A percentile compares a stretch with the other conserved stretches of the same genome.
phyloP scores from a whole-genome alignment of 2,888 invertebrate species.

The Hedya salicella region DNA sequence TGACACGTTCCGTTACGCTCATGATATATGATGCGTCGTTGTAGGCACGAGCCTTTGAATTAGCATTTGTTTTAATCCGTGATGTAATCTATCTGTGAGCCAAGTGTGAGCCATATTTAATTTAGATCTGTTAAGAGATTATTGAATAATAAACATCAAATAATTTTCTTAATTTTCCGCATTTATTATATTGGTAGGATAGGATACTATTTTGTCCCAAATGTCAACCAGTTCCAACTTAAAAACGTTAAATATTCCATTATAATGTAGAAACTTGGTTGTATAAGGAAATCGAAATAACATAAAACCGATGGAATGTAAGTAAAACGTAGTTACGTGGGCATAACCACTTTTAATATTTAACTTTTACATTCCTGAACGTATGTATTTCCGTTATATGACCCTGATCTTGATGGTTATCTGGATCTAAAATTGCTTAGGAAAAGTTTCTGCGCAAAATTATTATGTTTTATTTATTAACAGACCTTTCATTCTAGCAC shows the following conservation, averaged over 20 bases:
- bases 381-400: slow-evolving; percentile 27
- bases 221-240: not conserved
- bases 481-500: not conserved
- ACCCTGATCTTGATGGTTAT: slow-evolving; percentile 34
- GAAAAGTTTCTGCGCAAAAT: not conserved
- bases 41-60: too few relatives aligned
- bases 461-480: not conserved
- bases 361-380: slow-evolving; percentile 21
- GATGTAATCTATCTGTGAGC: too few relatives aligned
- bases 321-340: slow-evolving; percentile 18
- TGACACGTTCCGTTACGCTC: too few relatives aligned
- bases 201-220: too few relatives aligned
- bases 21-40: too few relatives aligned
- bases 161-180: too few relatives aligned
- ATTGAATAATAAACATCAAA: too few relatives aligned
- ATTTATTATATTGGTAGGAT: too few relatives aligned
- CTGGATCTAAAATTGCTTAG: slow-evolving; percentile 21
- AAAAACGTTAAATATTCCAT: not conserved
- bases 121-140: too few relatives aligned
- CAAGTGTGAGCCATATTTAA: too few relatives aligned
- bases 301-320: slow-evolving; percentile 16
- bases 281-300: slow-evolving; percentile 19
- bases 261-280: not conserved
- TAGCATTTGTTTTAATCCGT: too few relatives aligned
- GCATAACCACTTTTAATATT: slow-evolving; percentile 12